Base-by-base conservation (phyloP, 2,797 vertebrate genomes). In the Gymnoscopelus braueri region DNA sequence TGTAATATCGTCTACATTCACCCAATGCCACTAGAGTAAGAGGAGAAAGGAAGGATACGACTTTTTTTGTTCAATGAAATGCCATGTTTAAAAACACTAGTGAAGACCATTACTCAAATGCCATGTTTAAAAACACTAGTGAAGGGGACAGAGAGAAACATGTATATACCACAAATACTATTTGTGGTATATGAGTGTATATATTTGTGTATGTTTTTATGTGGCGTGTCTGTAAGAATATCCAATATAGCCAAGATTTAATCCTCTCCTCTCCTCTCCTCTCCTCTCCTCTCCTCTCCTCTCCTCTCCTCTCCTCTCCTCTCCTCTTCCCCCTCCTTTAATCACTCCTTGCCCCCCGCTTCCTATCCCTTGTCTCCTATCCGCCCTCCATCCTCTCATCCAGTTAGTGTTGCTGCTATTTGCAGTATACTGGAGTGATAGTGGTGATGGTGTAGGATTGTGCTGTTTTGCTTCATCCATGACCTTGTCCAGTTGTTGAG, bases 401-500 rank as follows among this genome's bases (percentile, higher is more conserved):
- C 82, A 77, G 71, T 49, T 24, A 72, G 62, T 75, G 82, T 83
- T 84, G 73, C 82, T 78, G 79, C 71, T 9, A 44, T 44, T 44
- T 44, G 8, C 39, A 44, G 39, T 29, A 19, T 1, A 39, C 69
- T 60, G 58, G 60, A 75, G 66, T 87, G 74, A 87, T 77, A 76
- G 74, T 82, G 69, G 77, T 69, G 63, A 65, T 56, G 74, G n/a
- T 60, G 54, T 29, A 63, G 60, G 65, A 71, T 65, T 72, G 23
- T 55, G 48, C 65, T 75, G 48, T 67, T 60, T 63, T 87, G 77
- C 86, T 85, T 88, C 81, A 84, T 74, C 83, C 60, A 83, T 83
- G 81, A 79, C 74, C 74, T 19, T 72, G 19, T 75, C 48, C 49
- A 35, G 4, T 64, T 66, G 61, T 72, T 68, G 57, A 72, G 56